A percentile compares a stretch with the other conserved stretches of the same genome.
Evolutionary conservation across 2,113 vertebrate species (phyloP).

Genomic region (Danionella cerebrum): DNA sequence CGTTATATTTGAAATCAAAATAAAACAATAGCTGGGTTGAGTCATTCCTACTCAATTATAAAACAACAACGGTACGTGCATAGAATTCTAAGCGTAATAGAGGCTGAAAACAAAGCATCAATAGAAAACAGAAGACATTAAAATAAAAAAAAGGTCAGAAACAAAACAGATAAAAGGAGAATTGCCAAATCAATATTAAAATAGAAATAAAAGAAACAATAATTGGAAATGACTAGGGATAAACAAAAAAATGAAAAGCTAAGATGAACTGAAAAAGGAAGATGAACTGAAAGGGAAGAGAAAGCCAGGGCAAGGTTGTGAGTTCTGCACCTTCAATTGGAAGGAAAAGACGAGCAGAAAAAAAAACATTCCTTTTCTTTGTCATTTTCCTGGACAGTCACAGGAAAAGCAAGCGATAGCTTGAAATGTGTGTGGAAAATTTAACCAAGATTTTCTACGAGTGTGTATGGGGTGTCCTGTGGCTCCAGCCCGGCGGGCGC

Average conservation of each 20-base stretch:
- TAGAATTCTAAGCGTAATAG: not conserved
- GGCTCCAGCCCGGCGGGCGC: slow-evolving; percentile 82
- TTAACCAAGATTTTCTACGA: not conserved
- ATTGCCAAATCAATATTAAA: too few species aligned
- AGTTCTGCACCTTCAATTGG: too few species aligned
- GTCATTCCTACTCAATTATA: too few species aligned
- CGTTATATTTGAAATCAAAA: too few species aligned
- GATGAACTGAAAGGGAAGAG: too few species aligned
- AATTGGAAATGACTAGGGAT: not conserved
- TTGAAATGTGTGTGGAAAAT: not conserved
- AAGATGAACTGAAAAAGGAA: too few species aligned
- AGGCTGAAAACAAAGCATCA: too few species aligned
- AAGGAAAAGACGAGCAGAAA: too few species aligned
- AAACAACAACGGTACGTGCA: not conserved
- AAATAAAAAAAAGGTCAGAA: not conserved
- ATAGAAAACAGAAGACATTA: too few species aligned
- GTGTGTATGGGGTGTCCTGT: slow-evolving; percentile 53
- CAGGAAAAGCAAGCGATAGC: not conserved
- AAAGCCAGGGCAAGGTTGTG: too few species aligned
- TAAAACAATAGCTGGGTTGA: too few species aligned
- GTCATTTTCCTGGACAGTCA: not conserved
- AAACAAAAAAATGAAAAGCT: not conserved
- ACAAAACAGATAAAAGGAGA: too few species aligned
- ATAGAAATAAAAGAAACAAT: not conserved
- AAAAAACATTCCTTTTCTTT: not conserved